Base-by-base conservation (phyloP, 2,113 vertebrate species). In the Synodontis membranacea region DNA sequence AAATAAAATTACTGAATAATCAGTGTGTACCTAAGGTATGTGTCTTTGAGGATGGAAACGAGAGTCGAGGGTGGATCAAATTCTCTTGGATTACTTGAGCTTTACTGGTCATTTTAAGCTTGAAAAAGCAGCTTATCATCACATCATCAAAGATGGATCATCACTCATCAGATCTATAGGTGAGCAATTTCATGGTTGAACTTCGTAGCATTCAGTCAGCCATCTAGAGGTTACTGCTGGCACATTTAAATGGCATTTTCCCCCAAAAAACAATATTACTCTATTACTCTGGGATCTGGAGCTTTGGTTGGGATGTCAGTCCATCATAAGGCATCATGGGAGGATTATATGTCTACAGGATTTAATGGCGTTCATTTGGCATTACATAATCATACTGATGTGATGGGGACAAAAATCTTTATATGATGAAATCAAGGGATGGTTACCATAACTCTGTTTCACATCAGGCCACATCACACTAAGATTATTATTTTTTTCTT, bases 151-250 rank as follows among this genome's bases (percentile, higher is more conserved):
- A 58, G 34, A 37, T 58, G n/a, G 78, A 39, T 23, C 14, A 52
- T 58, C 52, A 80, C 78, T 80, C 78, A 80, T 58, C 52, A 80
- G 58, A 80, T 80, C 31, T 37, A 6, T n/a, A 31, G 44, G n/a
- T 17, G 23, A 28, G 12, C 6, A 12, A 76, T 52, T 78, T 78
- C 7, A 78, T 52, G 21, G 6, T n/a, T 37, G 9, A 42, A 25
- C 31, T 9, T 50, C 14, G 46, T 6, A 80, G 25, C n/a, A 79
- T 79, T 80, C 19, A 58, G 3, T 80, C 34, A 42, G 78, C 52
- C 78, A 80, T 80, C 78, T 80, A 80, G 78, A 80, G 78, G 52
- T 58, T 39, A 42, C 52, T 39, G 11, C 21, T 80, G 34, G 15
- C 50, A 58, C 21, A 76, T 31, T 19, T 19, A 72, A 72, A 42